A percentile compares a stretch with the other conserved stretches of the same genome.
These are phyloP conservation scores for Florisuga fusca DNA, from an alignment of 2,797 vertebrate genomes.

Conservation along the genomic window DNA sequence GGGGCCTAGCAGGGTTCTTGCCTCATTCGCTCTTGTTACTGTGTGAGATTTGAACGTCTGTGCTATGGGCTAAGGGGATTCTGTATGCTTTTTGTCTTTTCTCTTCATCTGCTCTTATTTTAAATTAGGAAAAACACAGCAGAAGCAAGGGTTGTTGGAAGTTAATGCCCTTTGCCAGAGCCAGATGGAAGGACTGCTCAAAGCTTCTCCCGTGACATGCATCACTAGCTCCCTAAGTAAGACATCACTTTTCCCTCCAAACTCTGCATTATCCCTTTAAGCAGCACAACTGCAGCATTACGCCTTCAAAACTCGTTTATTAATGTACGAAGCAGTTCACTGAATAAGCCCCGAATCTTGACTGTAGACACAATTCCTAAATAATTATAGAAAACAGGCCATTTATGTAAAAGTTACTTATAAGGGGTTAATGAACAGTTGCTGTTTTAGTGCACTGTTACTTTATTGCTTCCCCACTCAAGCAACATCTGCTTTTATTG, in stretches of 20 bases:
- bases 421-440: not conserved
- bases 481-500: not conserved
- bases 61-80: no score
- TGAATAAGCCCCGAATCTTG: not conserved
- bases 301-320: no score
- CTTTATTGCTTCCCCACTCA: not conserved
- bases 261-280: rapidly evolving
- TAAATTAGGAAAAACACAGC: not conserved
- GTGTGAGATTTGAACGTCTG: no score
- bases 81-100: not conserved
- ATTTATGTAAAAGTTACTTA: not conserved
- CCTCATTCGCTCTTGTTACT: no score
- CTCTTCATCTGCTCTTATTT: not conserved
- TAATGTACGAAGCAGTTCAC: not conserved
- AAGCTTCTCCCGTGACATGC: rapidly evolving
- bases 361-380: not conserved
- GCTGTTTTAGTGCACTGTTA: not conserved
- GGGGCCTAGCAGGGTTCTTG: no score
- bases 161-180: no score
- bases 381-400: not conserved
- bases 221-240: rapidly evolving
- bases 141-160: rapidly evolving
- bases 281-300: not conserved
- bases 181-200: rapidly evolving
- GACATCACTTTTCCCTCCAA: rapidly evolving